Base-by-base conservation (phyloP, 2,113 vertebrate genomes). In the Gnathonemus echidnorhynchus region DNA sequence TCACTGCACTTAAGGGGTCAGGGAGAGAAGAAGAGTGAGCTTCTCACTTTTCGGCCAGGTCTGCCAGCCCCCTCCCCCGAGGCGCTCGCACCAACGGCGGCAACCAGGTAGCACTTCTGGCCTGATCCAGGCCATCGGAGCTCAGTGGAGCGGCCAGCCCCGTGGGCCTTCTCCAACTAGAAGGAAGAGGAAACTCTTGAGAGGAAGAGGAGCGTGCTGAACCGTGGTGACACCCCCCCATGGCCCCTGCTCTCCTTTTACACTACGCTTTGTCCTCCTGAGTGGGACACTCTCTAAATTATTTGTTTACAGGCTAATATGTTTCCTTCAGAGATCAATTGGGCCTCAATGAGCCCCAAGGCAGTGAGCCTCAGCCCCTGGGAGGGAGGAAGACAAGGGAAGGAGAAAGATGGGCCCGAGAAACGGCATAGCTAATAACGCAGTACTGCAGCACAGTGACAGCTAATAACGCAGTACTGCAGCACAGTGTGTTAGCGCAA, bases 231-330 rank as follows among this genome's bases (percentile, higher is more conserved):
- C 46, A n/a, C 87, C 3, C 62, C 88, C 24, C n/a, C 88, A 13
- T 1, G 3, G 42, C 15, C n/a, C 62, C 45, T 35, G 45, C 88
- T 35, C 24, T n/a, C 88, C 89, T 56, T 52, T 89, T 31, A 89
- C 21, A 19, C 35, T 1, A 50, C 27, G 21, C 52, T 84, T 84
- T 89, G 74, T 89, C 77, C 89, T 42, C 50, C 31, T 48, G 88
- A 89, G 88, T 77, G 66, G 70, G 88, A 83, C 46, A 42, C 74
- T 89, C 74, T 84, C 35, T 89, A 89, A 84, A 89, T 84, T 53
- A 56, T 84, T 89, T 89, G 77, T 89, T 89, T 89, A 83, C 89
- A 45, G 50, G 70, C 89, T 84, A 84, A 89, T 89, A 84, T 84
- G 77, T 56, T 89, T 84, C 46, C 50, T 53, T 89, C 31, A 53